phyloP scores from a whole-genome alignment of 2,113 vertebrate species.

The Uria lomvia region DNA sequence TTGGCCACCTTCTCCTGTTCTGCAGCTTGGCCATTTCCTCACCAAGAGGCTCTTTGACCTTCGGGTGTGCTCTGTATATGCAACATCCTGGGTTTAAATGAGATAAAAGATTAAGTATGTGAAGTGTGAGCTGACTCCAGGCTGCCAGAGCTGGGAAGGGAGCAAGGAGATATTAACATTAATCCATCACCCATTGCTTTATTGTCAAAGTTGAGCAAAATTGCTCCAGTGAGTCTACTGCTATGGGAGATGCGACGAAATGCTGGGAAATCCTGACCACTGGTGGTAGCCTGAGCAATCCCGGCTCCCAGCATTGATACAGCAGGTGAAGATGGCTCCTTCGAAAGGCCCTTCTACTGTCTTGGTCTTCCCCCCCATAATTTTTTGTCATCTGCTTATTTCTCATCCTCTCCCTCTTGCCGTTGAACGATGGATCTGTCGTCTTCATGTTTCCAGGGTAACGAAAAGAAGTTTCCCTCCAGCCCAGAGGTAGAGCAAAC shows the following conservation, averaged over 20 bases:
- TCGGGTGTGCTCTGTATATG: neutral
- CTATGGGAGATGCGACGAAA: neutral
- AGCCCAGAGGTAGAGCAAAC: constrained; percentile 48
- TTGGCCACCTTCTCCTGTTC: neutral
- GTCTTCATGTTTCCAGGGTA: constrained; percentile 53
- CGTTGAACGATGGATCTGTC: neutral
- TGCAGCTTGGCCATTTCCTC: neutral
- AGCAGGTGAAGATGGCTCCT: neutral
- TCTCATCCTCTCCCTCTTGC: neutral
- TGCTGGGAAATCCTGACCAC: neutral
- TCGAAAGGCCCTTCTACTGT: neutral
- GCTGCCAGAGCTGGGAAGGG: neutral
- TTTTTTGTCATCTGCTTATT: neutral
- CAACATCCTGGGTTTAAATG: neutral
- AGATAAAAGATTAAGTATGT: neutral
- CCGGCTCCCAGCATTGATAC: neutral
- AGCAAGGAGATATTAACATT: neutral
- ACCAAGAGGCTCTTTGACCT: neutral
- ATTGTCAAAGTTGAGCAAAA: neutral
- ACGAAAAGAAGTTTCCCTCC: constrained; percentile 38
- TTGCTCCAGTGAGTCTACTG: neutral
- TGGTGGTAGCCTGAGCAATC: neutral
- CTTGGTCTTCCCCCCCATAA: neutral
- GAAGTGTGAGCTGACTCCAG: neutral
- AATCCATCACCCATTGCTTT: neutral